Evolutionary conservation across 1,140 invertebrate species (phyloP), one percentile per base, ranked within the genome.

Genomic region (Drosophila willistoni): DNA sequence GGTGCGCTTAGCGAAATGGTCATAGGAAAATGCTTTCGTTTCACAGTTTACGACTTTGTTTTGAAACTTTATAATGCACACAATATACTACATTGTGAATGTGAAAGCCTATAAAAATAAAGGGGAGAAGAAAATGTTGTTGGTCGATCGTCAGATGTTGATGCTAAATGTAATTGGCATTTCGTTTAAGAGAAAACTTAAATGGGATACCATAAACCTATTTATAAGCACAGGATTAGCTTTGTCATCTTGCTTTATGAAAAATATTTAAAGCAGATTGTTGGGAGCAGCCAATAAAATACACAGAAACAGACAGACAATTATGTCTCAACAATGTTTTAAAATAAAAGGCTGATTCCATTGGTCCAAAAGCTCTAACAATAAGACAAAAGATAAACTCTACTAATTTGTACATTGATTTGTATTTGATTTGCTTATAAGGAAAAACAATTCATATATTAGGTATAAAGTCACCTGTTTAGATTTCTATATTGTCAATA

Each of bases 41-140:
- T 68, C 36, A 34, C 13, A 44, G 68, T 74, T 75, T 73, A 77
- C 65, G 74, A 77, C 62, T 73, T 69, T 77, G 74, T 77, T 77
- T 77, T 73, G 14, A 64, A 73, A 51, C 42, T 73, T 61, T 61
- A 64, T 22, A 74, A 61, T 47, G 57, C 72, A 62, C 66, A 74
- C 71, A 74, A 61, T 60, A 55, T 51, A 19, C 44, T 47, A 34
- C 25, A 51, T 34, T 47, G 6, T 54, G 14, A 19, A 34, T 47
- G 2, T 36, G 12, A 13, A 34, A 33, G 19, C 44, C 44, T 22
- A 51, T 51, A 51, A 51, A 51, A 51, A 12, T 10, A 47, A 51
- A 22, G 19, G 12, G 13, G 9, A 12, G 12, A 19, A 19, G 2
- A 47, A 47, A 22, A 19, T 19, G 10, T 51, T 9, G n/a, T 51